phyloP scores from a whole-genome alignment of 1,140 invertebrate genomes.

The Cotesia vestalis region DNA sequence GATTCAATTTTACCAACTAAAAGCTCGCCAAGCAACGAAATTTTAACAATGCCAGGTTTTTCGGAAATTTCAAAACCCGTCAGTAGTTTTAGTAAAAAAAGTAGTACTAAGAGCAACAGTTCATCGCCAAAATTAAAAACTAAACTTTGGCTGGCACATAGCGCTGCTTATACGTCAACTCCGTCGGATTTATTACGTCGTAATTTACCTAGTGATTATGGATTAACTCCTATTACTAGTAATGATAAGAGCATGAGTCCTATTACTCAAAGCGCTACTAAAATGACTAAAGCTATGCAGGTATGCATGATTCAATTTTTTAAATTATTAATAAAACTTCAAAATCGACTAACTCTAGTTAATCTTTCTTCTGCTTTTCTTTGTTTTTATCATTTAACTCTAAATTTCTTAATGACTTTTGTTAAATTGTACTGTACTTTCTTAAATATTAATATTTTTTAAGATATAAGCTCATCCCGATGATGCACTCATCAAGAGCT shows the following conservation, averaged over 20 bases:
- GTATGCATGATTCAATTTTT: slow-evolving; percentile 62
- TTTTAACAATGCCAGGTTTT: slow-evolving; percentile 35
- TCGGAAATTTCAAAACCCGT: neutral
- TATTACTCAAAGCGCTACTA: slow-evolving; percentile 84
- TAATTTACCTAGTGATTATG: slow-evolving; percentile 62
- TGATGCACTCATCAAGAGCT: too few relatives aligned
- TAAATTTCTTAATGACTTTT: neutral
- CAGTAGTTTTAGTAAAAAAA: too few relatives aligned
- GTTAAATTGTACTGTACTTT: neutral
- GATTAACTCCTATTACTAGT: slow-evolving; percentile 67
- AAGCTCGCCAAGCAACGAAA: slow-evolving; percentile 40
- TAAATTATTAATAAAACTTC: neutral
- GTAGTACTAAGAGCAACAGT: too few relatives aligned
- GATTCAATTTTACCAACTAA: slow-evolving; percentile 42
- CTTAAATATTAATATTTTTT: neutral
- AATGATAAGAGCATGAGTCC: slow-evolving; percentile 83
- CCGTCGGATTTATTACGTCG: slow-evolving; percentile 58
- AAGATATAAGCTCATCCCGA: too few relatives aligned
- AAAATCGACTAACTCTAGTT: too few relatives aligned
- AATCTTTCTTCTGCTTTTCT: too few relatives aligned
- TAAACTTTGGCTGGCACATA: slow-evolving; percentile 49
- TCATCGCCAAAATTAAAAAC: slow-evolving; percentile 48
- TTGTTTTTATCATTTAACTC: neutral
- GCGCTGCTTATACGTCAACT: slow-evolving; percentile 59
- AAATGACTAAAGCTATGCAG: slow-evolving; percentile 87